Conservation (phyloP, 2,888 invertebrate species). For the Serripes groenlandicus region DNA sequence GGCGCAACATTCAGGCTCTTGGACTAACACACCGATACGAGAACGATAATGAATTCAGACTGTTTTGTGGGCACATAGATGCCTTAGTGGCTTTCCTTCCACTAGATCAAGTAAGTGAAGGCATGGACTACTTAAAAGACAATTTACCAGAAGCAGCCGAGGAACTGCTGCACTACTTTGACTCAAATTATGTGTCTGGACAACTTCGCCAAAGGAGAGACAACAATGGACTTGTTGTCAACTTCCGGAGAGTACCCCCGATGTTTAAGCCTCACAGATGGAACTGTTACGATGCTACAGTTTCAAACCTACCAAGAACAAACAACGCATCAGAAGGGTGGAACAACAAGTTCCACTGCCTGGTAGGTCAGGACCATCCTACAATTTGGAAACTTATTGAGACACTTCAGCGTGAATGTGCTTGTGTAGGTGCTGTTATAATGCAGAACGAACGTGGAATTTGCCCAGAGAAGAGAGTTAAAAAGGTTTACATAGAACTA, state of each 20-base stretch:
- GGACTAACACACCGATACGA: constrained; percentile 14
- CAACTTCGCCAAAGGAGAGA: constrained; percentile 8
- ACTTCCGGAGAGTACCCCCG: constrained; percentile 10
- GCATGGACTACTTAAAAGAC: constrained; percentile 5
- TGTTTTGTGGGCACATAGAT: constrained; percentile 21
- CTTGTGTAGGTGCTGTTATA: too few relatives aligned
- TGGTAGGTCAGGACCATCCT: constrained; percentile 9
- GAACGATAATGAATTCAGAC: constrained; percentile 1
- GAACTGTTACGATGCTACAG: constrained; percentile 2
- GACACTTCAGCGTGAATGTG: constrained; percentile 8
- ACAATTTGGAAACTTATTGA: constrained; percentile 5
- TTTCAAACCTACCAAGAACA: neutral
- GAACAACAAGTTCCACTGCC: constrained; percentile 14
- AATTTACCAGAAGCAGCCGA: constrained; percentile 14
- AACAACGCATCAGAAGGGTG: too few relatives aligned
- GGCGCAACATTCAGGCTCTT: constrained; percentile 19
- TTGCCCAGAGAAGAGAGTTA: constrained; percentile 14
- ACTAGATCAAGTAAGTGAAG: constrained; percentile 11
- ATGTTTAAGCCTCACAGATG: neutral
- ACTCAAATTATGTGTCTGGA: constrained; percentile 16
- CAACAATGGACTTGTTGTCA: too few relatives aligned
- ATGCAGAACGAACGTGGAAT: too few relatives aligned
- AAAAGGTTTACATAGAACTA: constrained; percentile 14
- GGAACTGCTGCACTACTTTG: constrained; percentile 7
- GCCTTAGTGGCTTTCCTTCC: constrained; percentile 27